Conservation (phyloP, 2,888 invertebrate genomes). For the Cynaeus angustus region DNA sequence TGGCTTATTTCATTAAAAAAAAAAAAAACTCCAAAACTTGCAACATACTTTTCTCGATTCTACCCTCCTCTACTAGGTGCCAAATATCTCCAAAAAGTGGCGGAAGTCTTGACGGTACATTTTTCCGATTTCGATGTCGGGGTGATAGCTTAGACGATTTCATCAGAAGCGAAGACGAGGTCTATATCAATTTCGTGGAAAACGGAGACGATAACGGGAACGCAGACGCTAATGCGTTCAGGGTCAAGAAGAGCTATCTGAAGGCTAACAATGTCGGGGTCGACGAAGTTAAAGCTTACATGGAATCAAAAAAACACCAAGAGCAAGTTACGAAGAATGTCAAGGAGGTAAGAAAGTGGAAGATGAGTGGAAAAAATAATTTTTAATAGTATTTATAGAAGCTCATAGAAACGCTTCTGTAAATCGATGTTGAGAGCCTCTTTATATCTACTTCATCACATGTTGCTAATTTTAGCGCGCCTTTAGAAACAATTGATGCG, state of each 20-base stretch:
- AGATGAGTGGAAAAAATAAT: not conserved
- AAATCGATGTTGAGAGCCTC: too few relatives aligned
- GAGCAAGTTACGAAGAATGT: slow-evolving; percentile 64
- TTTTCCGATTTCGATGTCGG: slow-evolving; percentile 55
- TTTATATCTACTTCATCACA: too few relatives aligned
- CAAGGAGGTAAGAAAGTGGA: slow-evolving; percentile 62
- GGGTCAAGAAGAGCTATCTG: slow-evolving; percentile 42
- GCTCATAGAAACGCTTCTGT: too few relatives aligned
- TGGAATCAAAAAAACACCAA: slow-evolving; percentile 62
- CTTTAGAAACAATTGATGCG: too few relatives aligned
- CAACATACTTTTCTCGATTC: too few relatives aligned
- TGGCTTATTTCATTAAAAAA: too few relatives aligned
- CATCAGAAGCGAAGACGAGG: slow-evolving; percentile 62
- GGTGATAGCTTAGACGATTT: slow-evolving; percentile 60
- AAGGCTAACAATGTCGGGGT: slow-evolving; percentile 22
- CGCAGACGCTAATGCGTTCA: slow-evolving; percentile 61
- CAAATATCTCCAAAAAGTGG: slow-evolving; percentile 63
- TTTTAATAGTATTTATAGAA: not conserved
- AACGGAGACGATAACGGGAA: slow-evolving; percentile 62
- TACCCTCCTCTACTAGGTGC: slow-evolving; percentile 49
- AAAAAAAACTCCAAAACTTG: not conserved
- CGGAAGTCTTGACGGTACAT: slow-evolving; percentile 59
- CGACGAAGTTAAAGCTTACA: slow-evolving; percentile 55
- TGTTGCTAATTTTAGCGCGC: too few relatives aligned
- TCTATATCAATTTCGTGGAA: slow-evolving; percentile 66